Evolutionary conservation across 1,140 invertebrate species (phyloP), one percentile per base, ranked within the genome.

Genomic region (Drosophila pruinosa): DNA sequence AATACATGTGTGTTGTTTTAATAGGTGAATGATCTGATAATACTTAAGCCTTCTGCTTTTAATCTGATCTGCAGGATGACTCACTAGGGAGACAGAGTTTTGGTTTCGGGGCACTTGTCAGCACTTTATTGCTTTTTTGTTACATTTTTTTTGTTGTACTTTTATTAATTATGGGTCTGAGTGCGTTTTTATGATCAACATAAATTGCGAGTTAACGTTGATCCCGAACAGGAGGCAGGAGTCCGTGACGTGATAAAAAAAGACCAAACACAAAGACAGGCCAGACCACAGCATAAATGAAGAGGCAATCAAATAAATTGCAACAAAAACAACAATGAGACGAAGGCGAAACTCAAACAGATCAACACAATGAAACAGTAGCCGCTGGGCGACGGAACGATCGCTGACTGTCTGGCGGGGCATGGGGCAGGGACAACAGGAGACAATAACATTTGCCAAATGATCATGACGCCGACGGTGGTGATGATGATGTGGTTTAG

Each of bases 291-390:
- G 31, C 39, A 22, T n/a, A 72, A 72, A 65, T 83, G 75, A 72
- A 83, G 69, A 82, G 78, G 75, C 82, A 88, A 88, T 88, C 83
- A 88, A 88, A 88, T 88, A 88, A 88, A 88, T 88, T 88, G 78
- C 82, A 58, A 10, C 57, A 48, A 28, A 10, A 56, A 36, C n/a
- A 52, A 8, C 5, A 36, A 22, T 22, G 26, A 62, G 26, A 8
- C 10, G 54, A 22, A 36, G 14, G 14, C 24, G 7, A 15, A 61
- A 36, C 41, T 36, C 22, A 48, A 43, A 58, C 48, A 50, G 36
- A 43, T 26, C 58, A 71, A 45, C 19, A 45, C 19, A 56, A 36
- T 45, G 19, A 58, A 70, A 62, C 67, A 70, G 67, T 56, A 70
- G 56, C 52, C 38, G 22, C 22, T 36, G 39, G 15, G n/a, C 41